Evolutionary conservation across 2,113 vertebrate genomes (phyloP).

Genomic region (Corythornis madagascariensis): DNA sequence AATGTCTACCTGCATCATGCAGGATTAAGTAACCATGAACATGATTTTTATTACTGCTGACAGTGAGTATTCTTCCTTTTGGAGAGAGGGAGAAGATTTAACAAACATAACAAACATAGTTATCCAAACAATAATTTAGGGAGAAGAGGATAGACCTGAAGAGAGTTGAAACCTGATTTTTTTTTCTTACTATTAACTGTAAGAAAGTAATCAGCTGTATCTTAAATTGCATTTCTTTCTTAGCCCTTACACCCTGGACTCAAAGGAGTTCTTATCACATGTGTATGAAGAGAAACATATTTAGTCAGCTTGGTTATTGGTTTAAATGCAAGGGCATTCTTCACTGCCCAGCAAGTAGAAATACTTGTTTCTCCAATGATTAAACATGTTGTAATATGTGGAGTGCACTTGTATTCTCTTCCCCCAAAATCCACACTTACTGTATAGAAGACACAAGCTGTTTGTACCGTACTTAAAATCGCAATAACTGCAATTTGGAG

Average conservation of each 20-base stretch:
- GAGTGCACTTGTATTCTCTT: not conserved
- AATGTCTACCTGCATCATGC: not conserved
- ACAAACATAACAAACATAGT: not conserved
- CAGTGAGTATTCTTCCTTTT: not conserved
- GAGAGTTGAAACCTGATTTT: not conserved
- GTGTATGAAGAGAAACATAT: not conserved
- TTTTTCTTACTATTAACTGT: not conserved
- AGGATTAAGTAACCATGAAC: not conserved
- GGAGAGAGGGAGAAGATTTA: not conserved
- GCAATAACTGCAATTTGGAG: fast-evolving
- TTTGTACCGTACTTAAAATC: not conserved
- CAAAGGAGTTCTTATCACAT: not conserved
- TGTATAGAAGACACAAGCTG: not conserved
- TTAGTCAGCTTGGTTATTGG: not conserved
- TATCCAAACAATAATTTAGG: not conserved
- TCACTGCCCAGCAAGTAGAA: not conserved
- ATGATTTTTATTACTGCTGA: not conserved
- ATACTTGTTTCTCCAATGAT: not conserved
- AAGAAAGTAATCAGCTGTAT: not conserved
- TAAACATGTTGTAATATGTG: not conserved
- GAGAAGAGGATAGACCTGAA: not conserved
- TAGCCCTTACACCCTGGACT: not conserved
- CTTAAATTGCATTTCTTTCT: not conserved
- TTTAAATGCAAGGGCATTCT: not conserved
- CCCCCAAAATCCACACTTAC: not conserved